Evolutionary conservation across 2,113 vertebrate species (phyloP).

Genomic region (Rhinolophus ferrumequinum): DNA sequence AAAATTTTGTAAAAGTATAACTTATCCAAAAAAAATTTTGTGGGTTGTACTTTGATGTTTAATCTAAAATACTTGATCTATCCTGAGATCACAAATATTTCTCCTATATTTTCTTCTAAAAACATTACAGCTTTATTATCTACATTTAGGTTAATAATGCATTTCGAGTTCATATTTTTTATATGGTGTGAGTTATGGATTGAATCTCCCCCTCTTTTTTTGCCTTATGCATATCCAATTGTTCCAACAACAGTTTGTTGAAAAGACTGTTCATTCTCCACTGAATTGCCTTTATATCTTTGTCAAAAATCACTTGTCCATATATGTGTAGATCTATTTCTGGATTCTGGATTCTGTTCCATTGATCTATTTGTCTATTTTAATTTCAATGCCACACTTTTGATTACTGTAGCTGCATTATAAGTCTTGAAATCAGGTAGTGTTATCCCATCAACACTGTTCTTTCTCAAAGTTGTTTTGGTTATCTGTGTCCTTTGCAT

Average conservation of each 20-base stretch:
- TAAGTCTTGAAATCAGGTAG: neutral
- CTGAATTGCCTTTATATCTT: neutral
- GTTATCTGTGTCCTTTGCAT: neutral
- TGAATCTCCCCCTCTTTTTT: neutral
- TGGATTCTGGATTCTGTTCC: neutral
- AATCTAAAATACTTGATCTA: neutral
- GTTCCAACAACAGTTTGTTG: neutral
- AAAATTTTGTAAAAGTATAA: neutral
- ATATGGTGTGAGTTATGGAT: neutral
- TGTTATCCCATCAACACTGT: neutral
- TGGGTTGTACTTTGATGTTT: neutral
- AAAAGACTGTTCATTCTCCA: neutral
- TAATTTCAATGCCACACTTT: neutral
- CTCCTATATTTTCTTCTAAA: neutral
- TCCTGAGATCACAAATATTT: neutral
- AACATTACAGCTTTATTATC: neutral
- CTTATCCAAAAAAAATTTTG: neutral
- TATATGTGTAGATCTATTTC: neutral
- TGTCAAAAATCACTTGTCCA: slow-evolving; percentile 13
- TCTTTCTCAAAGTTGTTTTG: neutral
- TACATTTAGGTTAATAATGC: neutral
- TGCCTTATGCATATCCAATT: neutral
- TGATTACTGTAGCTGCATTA: neutral
- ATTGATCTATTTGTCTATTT: neutral
- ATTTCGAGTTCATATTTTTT: neutral